phyloP scores from a whole-genome alignment of 1,140 invertebrate species.

The Venustaconcha ellipsiformis region DNA sequence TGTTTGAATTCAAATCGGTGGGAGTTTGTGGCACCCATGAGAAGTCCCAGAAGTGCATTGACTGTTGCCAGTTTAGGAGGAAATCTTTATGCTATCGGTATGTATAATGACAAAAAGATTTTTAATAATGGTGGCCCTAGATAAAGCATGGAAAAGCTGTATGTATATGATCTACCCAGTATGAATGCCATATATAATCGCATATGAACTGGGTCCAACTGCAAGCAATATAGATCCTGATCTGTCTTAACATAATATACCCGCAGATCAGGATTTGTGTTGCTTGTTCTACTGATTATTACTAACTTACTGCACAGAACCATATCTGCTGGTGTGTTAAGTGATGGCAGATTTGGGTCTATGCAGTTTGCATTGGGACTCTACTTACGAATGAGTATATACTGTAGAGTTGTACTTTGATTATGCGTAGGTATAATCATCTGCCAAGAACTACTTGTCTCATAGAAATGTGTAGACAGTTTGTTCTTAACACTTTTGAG shows the following conservation, averaged over 20 bases:
- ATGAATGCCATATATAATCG: not conserved
- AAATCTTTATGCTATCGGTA: constrained; percentile 87
- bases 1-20: constrained; percentile 60
- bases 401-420: not conserved
- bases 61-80: constrained; percentile 91
- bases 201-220: too few relatives aligned
- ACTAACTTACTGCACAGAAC: too few relatives aligned
- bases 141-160: not conserved
- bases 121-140: not conserved
- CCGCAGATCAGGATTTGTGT: too few relatives aligned
- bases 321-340: too few relatives aligned
- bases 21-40: constrained; percentile 66
- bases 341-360: too few relatives aligned
- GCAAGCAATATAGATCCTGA: too few relatives aligned
- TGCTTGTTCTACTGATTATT: too few relatives aligned
- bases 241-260: too few relatives aligned
- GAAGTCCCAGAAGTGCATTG: constrained; percentile 84
- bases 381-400: too few relatives aligned
- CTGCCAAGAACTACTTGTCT: not conserved
- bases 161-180: not conserved
- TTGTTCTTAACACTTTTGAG: too few relatives aligned
- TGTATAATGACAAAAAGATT: constrained; percentile 8
- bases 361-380: too few relatives aligned
- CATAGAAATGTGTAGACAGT: not conserved
- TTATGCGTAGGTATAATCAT: not conserved